Conservation (phyloP, 2,113 vertebrate genomes). For the Bucco capensis region DNA sequence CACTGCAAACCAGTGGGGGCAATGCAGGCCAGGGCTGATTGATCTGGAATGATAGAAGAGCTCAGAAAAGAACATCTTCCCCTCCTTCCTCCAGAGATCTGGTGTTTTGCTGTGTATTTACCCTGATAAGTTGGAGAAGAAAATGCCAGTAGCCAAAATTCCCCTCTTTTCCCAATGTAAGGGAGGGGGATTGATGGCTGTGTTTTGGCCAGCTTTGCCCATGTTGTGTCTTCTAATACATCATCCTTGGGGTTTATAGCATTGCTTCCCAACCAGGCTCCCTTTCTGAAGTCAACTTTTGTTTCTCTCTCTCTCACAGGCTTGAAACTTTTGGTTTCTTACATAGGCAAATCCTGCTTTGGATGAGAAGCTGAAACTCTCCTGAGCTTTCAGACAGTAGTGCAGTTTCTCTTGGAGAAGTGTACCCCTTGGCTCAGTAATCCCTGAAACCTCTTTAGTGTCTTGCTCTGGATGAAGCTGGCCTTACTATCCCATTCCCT, state of each 20-base stretch:
- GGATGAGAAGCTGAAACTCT: neutral
- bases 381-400: neutral
- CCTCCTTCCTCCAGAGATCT: no score
- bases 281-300: neutral
- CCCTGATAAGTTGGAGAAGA: neutral
- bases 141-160: neutral
- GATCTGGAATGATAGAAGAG: neutral
- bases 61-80: rapidly evolving
- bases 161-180: neutral
- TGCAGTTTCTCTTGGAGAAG: neutral
- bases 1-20: neutral
- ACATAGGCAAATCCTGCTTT: neutral
- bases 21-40: neutral
- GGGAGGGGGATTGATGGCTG: neutral
- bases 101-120: neutral
- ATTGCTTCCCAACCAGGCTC: neutral
- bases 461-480: neutral
- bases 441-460: neutral
- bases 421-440: neutral
- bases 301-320: neutral
- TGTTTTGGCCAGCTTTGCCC: neutral
- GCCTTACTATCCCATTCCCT: neutral
- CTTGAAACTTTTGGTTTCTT: neutral
- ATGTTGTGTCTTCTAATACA: neutral
- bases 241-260: neutral